Conservation (phyloP, 2,113 vertebrate species). For the Asarcornis scutulata region DNA sequence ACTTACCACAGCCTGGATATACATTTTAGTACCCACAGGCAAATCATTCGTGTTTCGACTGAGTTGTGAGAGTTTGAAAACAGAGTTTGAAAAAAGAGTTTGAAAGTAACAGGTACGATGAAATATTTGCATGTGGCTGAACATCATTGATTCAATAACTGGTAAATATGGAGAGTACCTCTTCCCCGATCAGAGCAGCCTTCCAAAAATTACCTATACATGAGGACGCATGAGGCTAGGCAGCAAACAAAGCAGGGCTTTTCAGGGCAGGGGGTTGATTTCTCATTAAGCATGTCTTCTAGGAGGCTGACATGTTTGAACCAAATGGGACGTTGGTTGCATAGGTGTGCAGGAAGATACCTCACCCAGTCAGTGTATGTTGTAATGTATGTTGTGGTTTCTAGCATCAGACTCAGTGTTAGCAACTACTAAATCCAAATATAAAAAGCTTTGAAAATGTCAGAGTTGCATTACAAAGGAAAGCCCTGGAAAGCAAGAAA, state of each 20-base stretch:
- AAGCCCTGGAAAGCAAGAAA: not conserved
- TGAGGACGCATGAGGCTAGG: not conserved
- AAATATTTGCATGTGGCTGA: not conserved
- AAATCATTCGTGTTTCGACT: not conserved
- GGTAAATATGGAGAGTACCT: not conserved
- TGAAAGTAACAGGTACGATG: not conserved
- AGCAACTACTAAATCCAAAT: not conserved
- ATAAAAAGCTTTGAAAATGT: not conserved
- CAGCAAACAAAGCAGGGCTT: not conserved
- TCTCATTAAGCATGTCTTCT: not conserved
- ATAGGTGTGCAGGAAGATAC: not conserved
- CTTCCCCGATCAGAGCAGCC: not conserved
- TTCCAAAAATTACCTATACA: not conserved
- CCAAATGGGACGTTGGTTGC: fast-evolving
- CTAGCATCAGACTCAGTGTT: not conserved
- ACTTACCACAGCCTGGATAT: not conserved
- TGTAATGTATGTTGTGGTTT: not conserved
- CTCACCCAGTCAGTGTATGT: not conserved
- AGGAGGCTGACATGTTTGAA: not conserved
- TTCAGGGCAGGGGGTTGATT: not conserved
- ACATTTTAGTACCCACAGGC: not conserved
- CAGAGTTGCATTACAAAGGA: not conserved
- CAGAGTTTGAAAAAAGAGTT: no score
- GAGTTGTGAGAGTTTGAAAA: not conserved
- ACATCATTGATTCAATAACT: not conserved